Conservation (phyloP, 2,113 vertebrate species). For the Ailuropoda melanoleuca region DNA sequence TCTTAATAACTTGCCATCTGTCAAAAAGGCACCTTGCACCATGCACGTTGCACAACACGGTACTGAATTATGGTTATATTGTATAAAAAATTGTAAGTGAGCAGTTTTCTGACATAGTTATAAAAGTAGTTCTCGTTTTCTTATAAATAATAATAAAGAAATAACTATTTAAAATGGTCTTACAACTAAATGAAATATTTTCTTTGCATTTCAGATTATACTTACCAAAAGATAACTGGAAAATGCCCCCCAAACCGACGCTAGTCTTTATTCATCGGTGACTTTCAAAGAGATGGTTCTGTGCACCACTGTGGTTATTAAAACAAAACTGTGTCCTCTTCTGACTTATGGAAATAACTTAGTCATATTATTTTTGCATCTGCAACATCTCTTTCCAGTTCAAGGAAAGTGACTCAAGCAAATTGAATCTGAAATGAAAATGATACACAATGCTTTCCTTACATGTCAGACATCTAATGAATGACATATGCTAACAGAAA, state of each 20-base stretch:
- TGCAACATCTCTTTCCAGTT: background rate
- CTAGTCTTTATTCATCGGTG: background rate
- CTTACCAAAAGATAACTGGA: background rate
- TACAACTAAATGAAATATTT: background rate
- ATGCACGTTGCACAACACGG: background rate
- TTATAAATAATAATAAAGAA: background rate
- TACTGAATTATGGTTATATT: background rate
- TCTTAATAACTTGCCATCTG: background rate
- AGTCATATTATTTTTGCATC: background rate
- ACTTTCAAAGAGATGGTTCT: background rate
- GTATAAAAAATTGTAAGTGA: background rate
- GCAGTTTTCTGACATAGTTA: background rate
- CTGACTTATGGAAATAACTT: background rate
- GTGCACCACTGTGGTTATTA: background rate
- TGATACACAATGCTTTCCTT: background rate
- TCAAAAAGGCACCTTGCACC: background rate
- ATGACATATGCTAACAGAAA: background rate
- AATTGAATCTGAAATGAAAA: conserved; percentile 17
- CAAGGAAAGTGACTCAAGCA: background rate
- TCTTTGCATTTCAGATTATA: background rate
- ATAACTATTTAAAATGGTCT: background rate
- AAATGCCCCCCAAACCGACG: background rate
- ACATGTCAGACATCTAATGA: background rate
- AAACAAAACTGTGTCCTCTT: background rate
- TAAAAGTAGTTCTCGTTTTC: background rate